Percentiles rank a stretch among this genome's conserved stretches.
Conservation (phyloP, 2,113 vertebrate genomes). For the Scomber colias region DNA sequence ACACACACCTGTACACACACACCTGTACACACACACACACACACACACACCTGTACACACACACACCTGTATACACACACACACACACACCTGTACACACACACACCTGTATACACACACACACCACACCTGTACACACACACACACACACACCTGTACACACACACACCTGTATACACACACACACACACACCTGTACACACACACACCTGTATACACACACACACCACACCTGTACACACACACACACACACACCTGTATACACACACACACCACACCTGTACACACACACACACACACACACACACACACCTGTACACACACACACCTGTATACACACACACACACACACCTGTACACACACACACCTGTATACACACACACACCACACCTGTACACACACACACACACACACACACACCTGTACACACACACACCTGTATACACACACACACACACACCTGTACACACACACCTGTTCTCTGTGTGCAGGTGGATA, state of each 20-base stretch:
- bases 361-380: background rate
- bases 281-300: background rate
- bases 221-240: too few relatives aligned
- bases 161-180: too few relatives aligned
- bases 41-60: background rate
- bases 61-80: background rate
- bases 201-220: too few relatives aligned
- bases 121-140: background rate
- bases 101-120: background rate
- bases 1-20: background rate
- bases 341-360: background rate
- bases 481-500: conserved; percentile 89
- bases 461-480: background rate
- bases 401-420: background rate
- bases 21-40: background rate
- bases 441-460: background rate
- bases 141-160: background rate
- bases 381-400: background rate
- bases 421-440: background rate
- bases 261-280: background rate
- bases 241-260: too few relatives aligned
- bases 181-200: too few relatives aligned
- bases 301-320: background rate
- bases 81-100: background rate
- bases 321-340: background rate